Evolutionary conservation across 2,797 vertebrate species (phyloP).

Genomic region (Onychomys arenicola): DNA sequence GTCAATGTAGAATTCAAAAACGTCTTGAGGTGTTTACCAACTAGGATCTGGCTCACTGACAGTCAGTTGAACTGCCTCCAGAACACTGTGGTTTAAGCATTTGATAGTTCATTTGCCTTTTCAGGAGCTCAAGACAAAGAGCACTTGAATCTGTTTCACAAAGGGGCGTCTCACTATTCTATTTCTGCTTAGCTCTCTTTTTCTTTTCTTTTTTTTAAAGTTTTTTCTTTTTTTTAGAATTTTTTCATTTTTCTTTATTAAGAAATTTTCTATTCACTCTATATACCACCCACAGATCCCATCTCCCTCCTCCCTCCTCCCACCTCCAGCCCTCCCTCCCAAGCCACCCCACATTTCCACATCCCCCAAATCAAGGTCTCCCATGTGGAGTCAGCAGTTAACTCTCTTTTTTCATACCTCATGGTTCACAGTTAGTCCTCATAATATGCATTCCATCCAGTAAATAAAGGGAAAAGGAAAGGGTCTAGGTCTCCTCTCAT

Average conservation of each 20-base stretch:
- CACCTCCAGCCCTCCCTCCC: no score
- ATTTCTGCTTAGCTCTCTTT: not conserved
- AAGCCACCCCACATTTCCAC: no score
- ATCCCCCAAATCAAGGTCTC: no score
- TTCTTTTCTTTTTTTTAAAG: no score
- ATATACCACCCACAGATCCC: no score
- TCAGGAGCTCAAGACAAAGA: not conserved
- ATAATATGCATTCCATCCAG: not conserved
- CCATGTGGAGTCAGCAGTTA: no score
- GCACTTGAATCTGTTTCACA: not conserved
- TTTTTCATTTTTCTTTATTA: no score
- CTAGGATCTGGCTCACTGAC: not conserved
- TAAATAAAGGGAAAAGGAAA: not conserved
- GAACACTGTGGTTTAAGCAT: not conserved
- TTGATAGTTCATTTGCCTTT: not conserved
- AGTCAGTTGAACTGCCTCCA: not conserved
- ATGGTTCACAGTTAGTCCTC: not conserved
- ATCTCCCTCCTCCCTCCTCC: no score
- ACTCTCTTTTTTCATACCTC: not conserved
- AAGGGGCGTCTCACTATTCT: not conserved
- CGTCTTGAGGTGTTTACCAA: not conserved
- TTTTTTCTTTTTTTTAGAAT: no score
- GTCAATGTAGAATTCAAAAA: not conserved
- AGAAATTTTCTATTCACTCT: no score
- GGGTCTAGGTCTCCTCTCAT: not conserved